These are phyloP conservation scores for Lucifuga dentata DNA, from an alignment of 2,113 vertebrate species.

Conservation along the genomic window DNA sequence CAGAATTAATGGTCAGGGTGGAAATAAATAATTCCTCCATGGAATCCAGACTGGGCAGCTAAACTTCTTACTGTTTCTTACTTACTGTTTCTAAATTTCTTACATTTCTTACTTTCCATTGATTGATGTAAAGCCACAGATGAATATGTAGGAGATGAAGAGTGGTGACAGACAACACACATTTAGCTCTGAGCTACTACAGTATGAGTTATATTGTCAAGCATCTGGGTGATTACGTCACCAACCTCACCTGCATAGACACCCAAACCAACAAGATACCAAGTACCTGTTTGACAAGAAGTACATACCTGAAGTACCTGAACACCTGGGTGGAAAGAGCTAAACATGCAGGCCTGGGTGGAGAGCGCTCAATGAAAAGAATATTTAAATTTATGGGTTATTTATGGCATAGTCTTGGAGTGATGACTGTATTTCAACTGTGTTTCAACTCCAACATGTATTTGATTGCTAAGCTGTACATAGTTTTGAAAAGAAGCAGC, in stretches of 20 bases:
- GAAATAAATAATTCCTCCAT: constrained; percentile 11
- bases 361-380: no score
- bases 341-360: no score
- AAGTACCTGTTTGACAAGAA: no score
- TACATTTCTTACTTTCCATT: constrained; percentile 1
- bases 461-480: no score
- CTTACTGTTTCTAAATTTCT: constrained; percentile 10
- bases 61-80: not conserved
- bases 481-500: no score
- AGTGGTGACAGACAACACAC: not conserved
- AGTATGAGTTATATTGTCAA: not conserved
- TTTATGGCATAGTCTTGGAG: not conserved
- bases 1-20: constrained; percentile 43
- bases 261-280: no score
- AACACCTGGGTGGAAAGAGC: no score
- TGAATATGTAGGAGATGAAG: not conserved
- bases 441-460: no score
- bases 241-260: no score
- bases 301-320: no score
- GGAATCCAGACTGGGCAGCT: constrained; percentile 15
- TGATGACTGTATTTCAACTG: not conserved
- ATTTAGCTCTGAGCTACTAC: not conserved
- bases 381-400: not conserved
- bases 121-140: constrained; percentile 12
- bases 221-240: no score